These are phyloP conservation scores for Habrosyne pyritoides DNA, from an alignment of 2,888 invertebrate genomes.

Conservation along the genomic window DNA sequence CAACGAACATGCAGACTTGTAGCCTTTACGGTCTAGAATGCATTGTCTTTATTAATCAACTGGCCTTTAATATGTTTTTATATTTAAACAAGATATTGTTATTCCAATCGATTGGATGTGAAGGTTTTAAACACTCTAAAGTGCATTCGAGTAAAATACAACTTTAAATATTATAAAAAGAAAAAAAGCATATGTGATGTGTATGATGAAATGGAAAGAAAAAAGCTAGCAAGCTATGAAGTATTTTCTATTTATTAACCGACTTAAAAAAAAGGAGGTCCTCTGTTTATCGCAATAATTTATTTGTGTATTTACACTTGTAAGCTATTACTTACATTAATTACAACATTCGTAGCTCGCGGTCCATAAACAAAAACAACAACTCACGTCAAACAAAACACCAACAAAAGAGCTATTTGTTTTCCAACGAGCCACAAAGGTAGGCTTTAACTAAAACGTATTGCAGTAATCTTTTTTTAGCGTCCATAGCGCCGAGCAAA, in stretches of 20 bases:
- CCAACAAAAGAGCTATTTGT: background rate
- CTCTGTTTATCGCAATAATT: no score
- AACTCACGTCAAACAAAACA: background rate
- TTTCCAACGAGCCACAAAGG: constrained; percentile 11
- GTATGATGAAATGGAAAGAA: no score
- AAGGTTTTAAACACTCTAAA: constrained; percentile 21
- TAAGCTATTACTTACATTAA: no score
- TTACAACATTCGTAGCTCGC: background rate
- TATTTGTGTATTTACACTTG: no score
- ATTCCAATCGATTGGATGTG: constrained; percentile 14
- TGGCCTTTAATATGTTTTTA: constrained; percentile 21
- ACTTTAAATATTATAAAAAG: no score
- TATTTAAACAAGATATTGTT: constrained; percentile 5
- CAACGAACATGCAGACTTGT: constrained; percentile 30
- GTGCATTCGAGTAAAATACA: background rate
- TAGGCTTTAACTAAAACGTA: constrained; percentile 26
- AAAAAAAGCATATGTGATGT: no score
- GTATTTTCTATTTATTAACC: no score
- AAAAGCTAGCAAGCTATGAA: no score
- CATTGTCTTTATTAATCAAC: constrained; percentile 25
- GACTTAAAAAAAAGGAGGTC: no score
- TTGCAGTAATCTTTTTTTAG: constrained; percentile 39
- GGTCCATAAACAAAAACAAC: background rate
- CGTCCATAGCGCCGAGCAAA: constrained; percentile 46
- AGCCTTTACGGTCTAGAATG: constrained; percentile 27